Evolutionary conservation across 1,140 invertebrate species (phyloP).

Genomic region (Ephestia elutella): DNA sequence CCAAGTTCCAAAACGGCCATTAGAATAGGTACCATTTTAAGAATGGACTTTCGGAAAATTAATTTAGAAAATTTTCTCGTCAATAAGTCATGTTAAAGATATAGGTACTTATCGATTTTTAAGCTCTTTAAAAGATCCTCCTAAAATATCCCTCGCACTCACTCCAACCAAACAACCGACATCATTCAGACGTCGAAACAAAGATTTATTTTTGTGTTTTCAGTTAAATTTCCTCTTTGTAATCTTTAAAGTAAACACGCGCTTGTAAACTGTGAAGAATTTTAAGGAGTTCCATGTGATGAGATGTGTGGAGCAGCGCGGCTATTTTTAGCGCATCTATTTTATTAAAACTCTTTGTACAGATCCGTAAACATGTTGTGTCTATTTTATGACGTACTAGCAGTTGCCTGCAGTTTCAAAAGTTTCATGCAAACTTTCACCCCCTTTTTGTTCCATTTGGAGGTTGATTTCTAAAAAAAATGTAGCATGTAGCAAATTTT

Average conservation of each 20-base stretch:
- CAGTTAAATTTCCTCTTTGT: conserved; percentile 12
- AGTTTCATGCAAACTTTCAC: too few species aligned
- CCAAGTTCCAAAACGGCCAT: too few species aligned
- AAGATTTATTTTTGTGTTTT: conserved; percentile 12
- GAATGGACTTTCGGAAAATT: too few species aligned
- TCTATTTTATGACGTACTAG: too few species aligned
- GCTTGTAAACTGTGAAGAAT: conserved; percentile 12
- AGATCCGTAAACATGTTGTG: not conserved
- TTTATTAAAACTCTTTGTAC: not conserved
- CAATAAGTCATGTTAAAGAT: too few species aligned
- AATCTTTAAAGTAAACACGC: conserved; percentile 5
- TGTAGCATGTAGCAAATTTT: too few species aligned
- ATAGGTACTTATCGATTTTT: not conserved
- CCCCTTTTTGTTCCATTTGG: too few species aligned
- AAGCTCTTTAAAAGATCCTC: not conserved
- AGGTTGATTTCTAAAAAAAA: too few species aligned
- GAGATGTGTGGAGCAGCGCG: not conserved
- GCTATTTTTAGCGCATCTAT: conserved; percentile 1
- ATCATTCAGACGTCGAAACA: conserved; percentile 6
- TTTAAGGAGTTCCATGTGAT: conserved; percentile 9
- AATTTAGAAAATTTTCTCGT: too few species aligned
- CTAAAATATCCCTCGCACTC: not conserved
- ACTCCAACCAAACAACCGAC: conserved; percentile 2
- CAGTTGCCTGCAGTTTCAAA: too few species aligned
- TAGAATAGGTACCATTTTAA: too few species aligned